Evolutionary conservation across 2,888 invertebrate species (phyloP).

Genomic region (Hyppa rectilinea): DNA sequence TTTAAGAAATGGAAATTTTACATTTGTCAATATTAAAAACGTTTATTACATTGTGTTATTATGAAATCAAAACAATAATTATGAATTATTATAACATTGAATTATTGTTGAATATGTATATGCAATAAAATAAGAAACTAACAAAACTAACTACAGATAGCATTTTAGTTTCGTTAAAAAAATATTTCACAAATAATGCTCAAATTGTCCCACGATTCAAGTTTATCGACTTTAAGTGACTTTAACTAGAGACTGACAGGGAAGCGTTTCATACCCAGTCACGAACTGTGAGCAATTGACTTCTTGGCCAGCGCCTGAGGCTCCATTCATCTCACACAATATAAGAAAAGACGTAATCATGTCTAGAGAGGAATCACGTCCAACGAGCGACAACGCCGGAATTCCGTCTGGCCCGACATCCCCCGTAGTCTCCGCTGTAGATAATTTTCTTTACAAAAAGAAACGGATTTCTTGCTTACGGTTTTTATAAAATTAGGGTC

Average conservation of each 20-base stretch:
- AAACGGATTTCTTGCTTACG: conserved; percentile 72
- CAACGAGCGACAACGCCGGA: conserved; percentile 86
- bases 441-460: conserved; percentile 81
- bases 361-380: conserved; percentile 87
- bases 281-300: conserved; percentile 82
- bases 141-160: background rate
- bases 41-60: no score
- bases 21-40: no score
- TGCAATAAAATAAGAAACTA: background rate
- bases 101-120: no score
- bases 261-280: conserved; percentile 70
- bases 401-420: conserved; percentile 83
- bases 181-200: background rate
- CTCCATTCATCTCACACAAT: conserved; percentile 85
- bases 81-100: no score
- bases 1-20: no score
- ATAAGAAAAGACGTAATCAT: conserved; percentile 88
- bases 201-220: conserved; percentile 18
- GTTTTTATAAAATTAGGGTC: conserved; percentile 75
- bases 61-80: no score
- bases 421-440: conserved; percentile 75
- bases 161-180: background rate
- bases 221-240: conserved; percentile 41
- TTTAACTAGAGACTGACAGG: conserved; percentile 58
- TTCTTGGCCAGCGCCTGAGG: conserved; percentile 76